Percentiles rank a stretch among this genome's conserved stretches.
Evolutionary conservation across 2,797 vertebrate species (phyloP).

Genomic region (Pangasius djambal): DNA sequence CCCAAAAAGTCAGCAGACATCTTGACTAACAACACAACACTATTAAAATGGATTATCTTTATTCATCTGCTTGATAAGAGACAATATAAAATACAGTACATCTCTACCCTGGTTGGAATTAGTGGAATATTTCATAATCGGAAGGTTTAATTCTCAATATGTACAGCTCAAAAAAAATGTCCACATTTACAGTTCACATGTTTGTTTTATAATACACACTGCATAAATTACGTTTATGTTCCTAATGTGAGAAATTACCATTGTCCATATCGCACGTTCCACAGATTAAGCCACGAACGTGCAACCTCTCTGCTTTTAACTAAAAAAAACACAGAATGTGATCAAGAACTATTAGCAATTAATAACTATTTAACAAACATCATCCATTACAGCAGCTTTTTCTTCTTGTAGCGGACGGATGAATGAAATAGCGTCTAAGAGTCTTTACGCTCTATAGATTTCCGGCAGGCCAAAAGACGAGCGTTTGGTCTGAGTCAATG

Average conservation of each 20-base stretch:
- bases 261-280: too few relatives aligned
- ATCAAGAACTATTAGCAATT: neutral
- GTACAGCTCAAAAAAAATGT: conserved; percentile 19
- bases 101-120: conserved; percentile 57
- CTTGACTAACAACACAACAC: neutral
- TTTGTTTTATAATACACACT: conserved; percentile 54
- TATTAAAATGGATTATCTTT: conserved; percentile 14
- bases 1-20: too few relatives aligned
- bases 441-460: neutral
- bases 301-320: neutral
- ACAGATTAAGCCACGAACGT: neutral
- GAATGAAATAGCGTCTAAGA: neutral
- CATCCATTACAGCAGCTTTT: neutral
- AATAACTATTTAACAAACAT: neutral
- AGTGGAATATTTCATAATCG: conserved; percentile 52
- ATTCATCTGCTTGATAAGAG: neutral
- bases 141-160: conserved; percentile 17
- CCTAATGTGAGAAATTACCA: neutral
- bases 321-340: neutral
- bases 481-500: neutral
- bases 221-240: conserved; percentile 24
- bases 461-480: neutral
- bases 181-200: conserved; percentile 61
- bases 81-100: conserved; percentile 17
- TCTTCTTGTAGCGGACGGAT: neutral